Base-by-base conservation (phyloP, 2,888 invertebrate genomes). In the Spodoptera littoralis region DNA sequence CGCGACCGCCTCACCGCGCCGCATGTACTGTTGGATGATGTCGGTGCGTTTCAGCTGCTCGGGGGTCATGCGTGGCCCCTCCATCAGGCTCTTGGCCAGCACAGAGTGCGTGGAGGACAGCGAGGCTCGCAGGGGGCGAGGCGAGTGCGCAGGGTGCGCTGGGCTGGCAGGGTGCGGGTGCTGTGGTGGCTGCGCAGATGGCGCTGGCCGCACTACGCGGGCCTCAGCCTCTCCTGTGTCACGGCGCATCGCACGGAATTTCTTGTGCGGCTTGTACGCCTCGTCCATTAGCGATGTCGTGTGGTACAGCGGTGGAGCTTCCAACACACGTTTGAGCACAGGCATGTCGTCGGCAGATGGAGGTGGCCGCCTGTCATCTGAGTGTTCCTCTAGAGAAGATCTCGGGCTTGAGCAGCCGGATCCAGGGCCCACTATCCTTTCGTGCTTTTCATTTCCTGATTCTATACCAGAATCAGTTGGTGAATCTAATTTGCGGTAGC, bases 401-500 rank as follows among this genome's bases (percentile, higher is more conserved):
- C 98, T 95, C 36, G 98, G 98, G 90, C 97, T 98, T 73, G 98
- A 98, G 92, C 98, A 98, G 4, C 97, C 96, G 24, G 98, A 94
- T 82, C 96, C 95, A 79, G 96, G 95, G 81, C 96, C 95, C 84
- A 96, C 94, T 88, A 95, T 95, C 83, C 97, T 96, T 87, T 98
- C 98, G 67, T 97, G 96, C 85, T 98, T 98, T 89, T 98, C 98
- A 68, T 98, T 98, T 44, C 98, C 98, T 9, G 98, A 98, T 89
- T 98, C 98, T 86, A 98, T 98, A 52, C 98, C 98, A 57, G 98
- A 98, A 90, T 98, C 98, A 73, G 97, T 98, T 36, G 98, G 98
- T 11, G 98, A 98, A 85, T 98, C 98, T 60, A 98, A 94, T 88
- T 98, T 98, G 77, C 98, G 96, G 89, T 97, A 97, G 61, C 97